A percentile compares a stretch with the other conserved stretches of the same genome.
These are phyloP conservation scores for Meteorus cinctellus DNA, from an alignment of 2,888 invertebrate species.

Conservation along the genomic window DNA sequence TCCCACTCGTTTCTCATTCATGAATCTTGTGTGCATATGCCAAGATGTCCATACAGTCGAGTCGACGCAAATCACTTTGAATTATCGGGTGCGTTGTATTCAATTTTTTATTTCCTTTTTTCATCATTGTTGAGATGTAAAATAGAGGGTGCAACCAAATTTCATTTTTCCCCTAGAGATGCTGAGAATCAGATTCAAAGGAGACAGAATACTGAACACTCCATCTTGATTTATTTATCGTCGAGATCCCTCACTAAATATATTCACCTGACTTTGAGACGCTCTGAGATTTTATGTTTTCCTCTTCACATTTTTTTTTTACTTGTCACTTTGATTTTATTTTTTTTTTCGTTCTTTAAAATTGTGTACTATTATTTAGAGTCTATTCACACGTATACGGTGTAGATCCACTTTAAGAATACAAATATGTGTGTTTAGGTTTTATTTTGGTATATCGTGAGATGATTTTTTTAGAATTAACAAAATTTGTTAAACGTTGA, in stretches of 20 bases:
- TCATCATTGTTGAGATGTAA: no score
- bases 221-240: neutral
- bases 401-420: neutral
- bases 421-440: neutral
- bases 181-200: neutral
- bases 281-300: neutral
- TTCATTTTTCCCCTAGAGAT: neutral
- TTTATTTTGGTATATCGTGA: neutral
- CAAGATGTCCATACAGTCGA: conserved; percentile 24
- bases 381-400: neutral
- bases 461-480: no score
- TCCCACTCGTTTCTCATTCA: conserved; percentile 32
- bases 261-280: no score
- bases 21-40: conserved; percentile 17
- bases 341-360: neutral
- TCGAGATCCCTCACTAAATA: neutral
- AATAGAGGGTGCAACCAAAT: neutral
- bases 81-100: conserved; percentile 2
- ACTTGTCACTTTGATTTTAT: neutral
- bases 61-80: conserved; percentile 21
- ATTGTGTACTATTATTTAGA: neutral
- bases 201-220: neutral
- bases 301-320: neutral
- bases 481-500: no score
- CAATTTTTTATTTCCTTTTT: neutral